Evolutionary conservation across 2,113 vertebrate species (phyloP).

Genomic region (Mystacornis crossleyi): DNA sequence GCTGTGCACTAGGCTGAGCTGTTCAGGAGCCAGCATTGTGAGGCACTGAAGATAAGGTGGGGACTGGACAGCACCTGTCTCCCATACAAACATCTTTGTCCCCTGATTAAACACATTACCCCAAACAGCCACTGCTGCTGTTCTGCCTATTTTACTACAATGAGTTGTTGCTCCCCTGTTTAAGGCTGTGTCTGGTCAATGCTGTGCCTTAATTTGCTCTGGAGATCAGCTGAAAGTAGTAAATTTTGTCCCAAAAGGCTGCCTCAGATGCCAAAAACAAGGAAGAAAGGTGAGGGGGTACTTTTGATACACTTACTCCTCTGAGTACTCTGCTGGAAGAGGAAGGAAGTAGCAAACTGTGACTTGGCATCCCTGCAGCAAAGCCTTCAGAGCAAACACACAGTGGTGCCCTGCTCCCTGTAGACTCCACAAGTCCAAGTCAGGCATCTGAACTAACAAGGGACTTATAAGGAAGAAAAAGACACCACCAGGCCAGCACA

Average conservation of each 20-base stretch:
- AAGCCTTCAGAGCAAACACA: not conserved
- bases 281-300: too few relatives aligned
- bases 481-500: not conserved
- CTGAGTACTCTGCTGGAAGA: not conserved
- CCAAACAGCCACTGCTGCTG: not conserved
- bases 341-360: not conserved
- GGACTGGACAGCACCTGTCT: not conserved
- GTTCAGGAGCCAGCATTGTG: rapidly evolving
- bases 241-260: not conserved
- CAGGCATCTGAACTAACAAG: not conserved
- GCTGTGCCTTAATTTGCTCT: not conserved
- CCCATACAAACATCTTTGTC: not conserved
- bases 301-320: not conserved
- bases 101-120: too few relatives aligned
- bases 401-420: not conserved
- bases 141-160: rapidly evolving
- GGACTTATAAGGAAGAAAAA: not conserved
- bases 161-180: not conserved
- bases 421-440: not conserved
- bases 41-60: not conserved
- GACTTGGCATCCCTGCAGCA: not conserved
- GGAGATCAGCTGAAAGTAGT: not conserved
- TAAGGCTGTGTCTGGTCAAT: not conserved
- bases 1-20: not conserved
- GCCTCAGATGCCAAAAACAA: not conserved